Evolutionary conservation across 2,113 vertebrate species (phyloP).

Genomic region (Sprattus sprattus): DNA sequence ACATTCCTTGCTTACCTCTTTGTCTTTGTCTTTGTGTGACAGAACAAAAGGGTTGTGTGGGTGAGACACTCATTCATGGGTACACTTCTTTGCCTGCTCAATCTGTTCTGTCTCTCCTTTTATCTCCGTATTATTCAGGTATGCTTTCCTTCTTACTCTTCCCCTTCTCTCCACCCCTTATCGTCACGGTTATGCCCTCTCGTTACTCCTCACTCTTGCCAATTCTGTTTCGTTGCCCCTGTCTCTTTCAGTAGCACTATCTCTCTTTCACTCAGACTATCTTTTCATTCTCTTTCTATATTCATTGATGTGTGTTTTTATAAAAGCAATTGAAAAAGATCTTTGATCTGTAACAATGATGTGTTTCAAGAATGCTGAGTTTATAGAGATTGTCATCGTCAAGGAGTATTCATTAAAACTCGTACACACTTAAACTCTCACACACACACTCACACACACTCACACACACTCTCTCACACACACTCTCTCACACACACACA

Average conservation of each 20-base stretch:
- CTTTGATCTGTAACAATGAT: too few species aligned
- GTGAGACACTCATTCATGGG: background rate
- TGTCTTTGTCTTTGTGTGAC: background rate
- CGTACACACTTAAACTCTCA: too few species aligned
- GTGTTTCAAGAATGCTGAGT: too few species aligned
- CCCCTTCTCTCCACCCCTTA: background rate
- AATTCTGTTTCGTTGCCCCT: background rate
- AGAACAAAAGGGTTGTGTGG: too few species aligned
- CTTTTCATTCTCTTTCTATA: background rate
- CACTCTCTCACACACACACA: too few species aligned
- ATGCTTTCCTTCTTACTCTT: background rate
- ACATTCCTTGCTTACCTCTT: background rate
- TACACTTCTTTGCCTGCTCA: background rate
- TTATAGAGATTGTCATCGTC: too few species aligned
- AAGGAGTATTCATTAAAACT: too few species aligned
- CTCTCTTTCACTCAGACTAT: background rate
- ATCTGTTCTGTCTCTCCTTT: background rate
- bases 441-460: too few species aligned
- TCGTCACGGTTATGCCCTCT: background rate
- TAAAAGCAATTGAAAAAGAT: background rate
- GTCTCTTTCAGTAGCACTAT: background rate
- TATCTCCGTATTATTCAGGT: too few species aligned
- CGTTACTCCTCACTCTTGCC: background rate
- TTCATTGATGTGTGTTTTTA: background rate
- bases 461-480: too few species aligned